Evolutionary conservation across 2,113 vertebrate genomes (phyloP).

Genomic region (Oenanthe melanoleuca): DNA sequence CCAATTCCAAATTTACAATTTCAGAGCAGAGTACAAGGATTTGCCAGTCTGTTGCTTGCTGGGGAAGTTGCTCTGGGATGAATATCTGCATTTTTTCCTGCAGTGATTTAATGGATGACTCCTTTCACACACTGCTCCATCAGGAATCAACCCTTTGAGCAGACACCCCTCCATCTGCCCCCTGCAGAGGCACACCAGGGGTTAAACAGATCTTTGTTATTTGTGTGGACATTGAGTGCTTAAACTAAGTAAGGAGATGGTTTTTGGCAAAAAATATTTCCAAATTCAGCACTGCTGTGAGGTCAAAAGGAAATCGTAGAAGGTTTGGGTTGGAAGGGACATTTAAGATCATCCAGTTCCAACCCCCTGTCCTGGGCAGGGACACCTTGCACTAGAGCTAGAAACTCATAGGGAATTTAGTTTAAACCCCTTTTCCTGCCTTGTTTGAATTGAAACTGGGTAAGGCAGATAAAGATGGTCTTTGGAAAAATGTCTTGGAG

Average conservation of each 20-base stretch:
- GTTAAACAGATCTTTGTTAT: neutral
- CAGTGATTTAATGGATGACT: neutral
- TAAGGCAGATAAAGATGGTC: neutral
- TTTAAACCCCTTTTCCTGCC: neutral
- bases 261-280: neutral
- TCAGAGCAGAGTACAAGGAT: neutral
- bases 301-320: neutral
- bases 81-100: neutral
- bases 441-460: neutral
- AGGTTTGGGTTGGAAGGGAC: neutral
- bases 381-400: neutral
- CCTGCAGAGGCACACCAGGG: neutral
- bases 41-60: neutral
- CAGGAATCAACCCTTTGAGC: neutral
- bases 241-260: neutral
- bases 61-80: neutral
- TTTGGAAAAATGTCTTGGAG: neutral
- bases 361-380: neutral
- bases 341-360: neutral
- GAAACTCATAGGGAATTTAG: neutral
- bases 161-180: neutral
- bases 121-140: neutral
- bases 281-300: neutral
- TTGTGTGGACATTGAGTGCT: neutral
- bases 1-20: no score